Conservation (phyloP, 1,140 invertebrate species). For the Penaeus chinensis region DNA sequence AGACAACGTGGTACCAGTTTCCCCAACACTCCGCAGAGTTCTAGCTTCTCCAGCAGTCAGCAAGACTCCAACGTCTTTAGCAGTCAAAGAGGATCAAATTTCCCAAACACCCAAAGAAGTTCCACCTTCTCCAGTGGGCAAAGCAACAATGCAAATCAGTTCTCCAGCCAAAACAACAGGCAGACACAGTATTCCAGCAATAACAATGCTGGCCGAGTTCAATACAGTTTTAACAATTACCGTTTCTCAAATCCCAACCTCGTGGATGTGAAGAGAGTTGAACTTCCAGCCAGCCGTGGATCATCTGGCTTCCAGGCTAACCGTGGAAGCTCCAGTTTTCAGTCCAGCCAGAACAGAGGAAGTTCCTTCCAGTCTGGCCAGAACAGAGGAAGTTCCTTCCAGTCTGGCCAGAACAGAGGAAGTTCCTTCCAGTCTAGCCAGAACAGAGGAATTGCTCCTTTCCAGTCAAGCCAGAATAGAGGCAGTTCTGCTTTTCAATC, state of each 20-base stretch:
- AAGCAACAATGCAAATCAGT: background rate
- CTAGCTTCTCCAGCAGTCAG: too few relatives aligned
- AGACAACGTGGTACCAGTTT: too few relatives aligned
- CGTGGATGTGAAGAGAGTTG: slow-evolving; percentile 4
- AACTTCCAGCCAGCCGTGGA: background rate
- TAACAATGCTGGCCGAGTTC: background rate
- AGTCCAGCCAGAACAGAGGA: background rate
- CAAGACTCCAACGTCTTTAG: too few relatives aligned
- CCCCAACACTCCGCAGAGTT: too few relatives aligned
- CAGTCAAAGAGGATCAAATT: too few relatives aligned
- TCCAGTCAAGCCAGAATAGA: too few relatives aligned
- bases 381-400: background rate
- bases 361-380: background rate
- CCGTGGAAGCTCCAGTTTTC: background rate
- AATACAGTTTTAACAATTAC: slow-evolving; percentile 15
- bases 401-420: background rate
- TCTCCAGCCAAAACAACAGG: background rate
- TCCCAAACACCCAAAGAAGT: too few relatives aligned
- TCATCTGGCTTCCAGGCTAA: background rate
- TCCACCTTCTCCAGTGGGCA: background rate
- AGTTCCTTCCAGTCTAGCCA: background rate
- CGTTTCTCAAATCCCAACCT: slow-evolving; percentile 5
- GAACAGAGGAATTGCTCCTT: background rate
- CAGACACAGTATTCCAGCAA: background rate
- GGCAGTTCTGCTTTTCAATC: too few relatives aligned